Base-by-base conservation (phyloP, 2,113 vertebrate genomes). In the Heterocephalus glaber region DNA sequence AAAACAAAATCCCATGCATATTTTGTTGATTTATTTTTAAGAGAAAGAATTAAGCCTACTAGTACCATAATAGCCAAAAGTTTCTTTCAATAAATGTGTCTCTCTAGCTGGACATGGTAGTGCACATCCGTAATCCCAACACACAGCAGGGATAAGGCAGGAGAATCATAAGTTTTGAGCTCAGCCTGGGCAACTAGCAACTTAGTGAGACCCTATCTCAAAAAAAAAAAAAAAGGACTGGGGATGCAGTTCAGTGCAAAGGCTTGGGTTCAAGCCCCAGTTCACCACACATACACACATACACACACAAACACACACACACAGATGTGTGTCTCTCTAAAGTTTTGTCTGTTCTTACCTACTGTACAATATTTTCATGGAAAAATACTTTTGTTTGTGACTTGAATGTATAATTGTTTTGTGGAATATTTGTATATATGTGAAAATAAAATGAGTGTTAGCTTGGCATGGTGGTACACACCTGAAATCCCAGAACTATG, bases 331-430 rank as follows among this genome's bases (percentile, higher is more conserved):
- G 3, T 56, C 1, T 66, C 11, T 82, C 58, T 35, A 68, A 77
- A 85, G 38, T 86, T 20, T 65, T 54, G 13, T 68, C 47, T 70
- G 44, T 58, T 85, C 14, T 28, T 88, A 52, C 6, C 47, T 61
- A 41, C 5, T 8, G 5, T 61, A 66, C 28, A 30, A 92, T 5
- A 86, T 60, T 76, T 84, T 90, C 28, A 66, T 38, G 11, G 52
- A 13, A 88, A 65, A 7, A 14, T 8, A 19, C 16, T 63, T 87
- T 68, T 86, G 11, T n/a, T 86, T 70, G 47, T 86, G 47, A 91
- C 87, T 87, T 30, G 22, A 9, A 85, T 28, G 76, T 70, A 77
- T 26, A 92, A 58, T 41, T 97, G 30, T 86, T 68, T 86, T 81
- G 35, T 63, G 70, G 52, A 63, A 4, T 81, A 70, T 44, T 72